A percentile compares a stretch with the other conserved stretches of the same genome.
Conservation (phyloP, 92 coral and sea anemone genomes). For the Umimayanthus kanabou region DNA sequence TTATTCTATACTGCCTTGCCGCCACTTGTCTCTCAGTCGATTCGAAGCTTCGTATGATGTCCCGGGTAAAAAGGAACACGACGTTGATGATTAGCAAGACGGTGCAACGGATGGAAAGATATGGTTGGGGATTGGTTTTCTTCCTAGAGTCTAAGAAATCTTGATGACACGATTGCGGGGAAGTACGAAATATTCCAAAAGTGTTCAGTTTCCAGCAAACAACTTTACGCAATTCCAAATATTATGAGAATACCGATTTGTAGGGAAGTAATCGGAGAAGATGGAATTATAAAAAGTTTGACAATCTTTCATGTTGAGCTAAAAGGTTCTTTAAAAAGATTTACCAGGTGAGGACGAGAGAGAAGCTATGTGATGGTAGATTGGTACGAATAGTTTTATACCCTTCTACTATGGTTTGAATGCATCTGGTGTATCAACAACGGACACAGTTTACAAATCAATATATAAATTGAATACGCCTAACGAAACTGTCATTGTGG, state of each 20-base stretch:
- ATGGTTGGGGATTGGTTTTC: too few species aligned
- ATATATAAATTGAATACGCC: background rate
- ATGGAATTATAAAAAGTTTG: too few species aligned
- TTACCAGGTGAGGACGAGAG: background rate
- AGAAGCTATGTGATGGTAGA: background rate
- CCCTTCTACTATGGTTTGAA: background rate
- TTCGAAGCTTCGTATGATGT: background rate
- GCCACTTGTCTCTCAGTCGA: too few species aligned
- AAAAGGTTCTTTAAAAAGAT: background rate
- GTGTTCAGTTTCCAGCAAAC: background rate
- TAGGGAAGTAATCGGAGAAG: background rate
- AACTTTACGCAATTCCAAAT: background rate
- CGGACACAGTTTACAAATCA: background rate
- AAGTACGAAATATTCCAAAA: too few species aligned
- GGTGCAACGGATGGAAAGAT: background rate
- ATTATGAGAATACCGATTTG: background rate
- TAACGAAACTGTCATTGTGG: background rate
- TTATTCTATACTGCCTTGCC: background rate
- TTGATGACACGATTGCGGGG: too few species aligned
- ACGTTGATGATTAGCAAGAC: background rate
- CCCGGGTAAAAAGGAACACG: background rate
- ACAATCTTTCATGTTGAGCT: background rate
- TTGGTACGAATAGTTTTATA: background rate
- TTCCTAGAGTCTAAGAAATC: too few species aligned
- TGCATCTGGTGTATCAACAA: background rate